A percentile compares a stretch with the other conserved stretches of the same genome.
These are phyloP conservation scores for Etheostoma spectabile DNA, from an alignment of 2,113 vertebrate genomes.

Conservation along the genomic window DNA sequence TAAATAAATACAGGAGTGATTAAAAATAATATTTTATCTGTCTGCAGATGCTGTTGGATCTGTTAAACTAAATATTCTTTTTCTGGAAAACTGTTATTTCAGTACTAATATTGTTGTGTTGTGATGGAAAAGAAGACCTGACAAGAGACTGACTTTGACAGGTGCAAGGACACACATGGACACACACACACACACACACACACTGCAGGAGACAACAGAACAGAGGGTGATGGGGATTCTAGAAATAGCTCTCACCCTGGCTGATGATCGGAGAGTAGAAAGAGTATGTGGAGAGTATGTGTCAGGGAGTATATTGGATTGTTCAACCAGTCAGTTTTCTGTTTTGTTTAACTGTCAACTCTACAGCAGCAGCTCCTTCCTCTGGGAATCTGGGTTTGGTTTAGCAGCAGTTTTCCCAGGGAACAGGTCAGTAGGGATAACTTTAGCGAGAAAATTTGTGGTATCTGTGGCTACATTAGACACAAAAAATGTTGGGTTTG, in stretches of 20 bases:
- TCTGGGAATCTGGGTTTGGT: constrained; percentile 24
- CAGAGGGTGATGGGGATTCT: constrained; percentile 69
- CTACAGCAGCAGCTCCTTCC: constrained; percentile 17
- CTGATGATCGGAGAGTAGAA: constrained; percentile 29
- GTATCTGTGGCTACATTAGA: neutral
- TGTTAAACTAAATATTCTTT: neutral
- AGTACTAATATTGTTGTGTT: constrained; percentile 10
- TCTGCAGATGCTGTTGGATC: neutral
- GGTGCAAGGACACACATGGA: constrained; percentile 62
- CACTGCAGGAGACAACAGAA: constrained; percentile 56
- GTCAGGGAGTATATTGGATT: neutral
- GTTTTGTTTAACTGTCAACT: constrained; percentile 15
- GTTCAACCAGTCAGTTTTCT: constrained; percentile 13
- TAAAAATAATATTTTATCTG: neutral
- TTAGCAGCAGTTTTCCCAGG: constrained; percentile 42
- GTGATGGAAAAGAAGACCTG: constrained; percentile 39
- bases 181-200: constrained; percentile 14
- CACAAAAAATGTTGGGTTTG: constrained; percentile 9
- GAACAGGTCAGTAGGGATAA: constrained; percentile 54
- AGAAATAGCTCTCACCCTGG: constrained; percentile 74
- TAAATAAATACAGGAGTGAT: neutral
- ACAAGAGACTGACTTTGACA: constrained; percentile 62
- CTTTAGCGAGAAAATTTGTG: constrained; percentile 4
- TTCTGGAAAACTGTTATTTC: neutral
- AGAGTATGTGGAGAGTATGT: constrained; percentile 3